Conservation (phyloP, 2,888 invertebrate genomes). For the Diarsia mendica region DNA sequence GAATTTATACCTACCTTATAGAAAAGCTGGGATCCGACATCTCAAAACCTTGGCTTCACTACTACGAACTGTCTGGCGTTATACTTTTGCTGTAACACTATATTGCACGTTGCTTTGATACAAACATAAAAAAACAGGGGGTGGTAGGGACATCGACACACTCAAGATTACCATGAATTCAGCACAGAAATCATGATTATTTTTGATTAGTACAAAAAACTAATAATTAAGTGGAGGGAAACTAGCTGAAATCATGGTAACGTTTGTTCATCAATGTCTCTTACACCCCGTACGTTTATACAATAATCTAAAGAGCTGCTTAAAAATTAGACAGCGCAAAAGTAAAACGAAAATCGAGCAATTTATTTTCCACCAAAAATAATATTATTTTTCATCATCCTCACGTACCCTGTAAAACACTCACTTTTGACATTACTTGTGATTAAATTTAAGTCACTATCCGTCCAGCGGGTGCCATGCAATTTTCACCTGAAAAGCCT, state of each 20-base stretch:
- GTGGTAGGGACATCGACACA: too few species aligned
- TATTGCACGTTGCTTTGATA: too few species aligned
- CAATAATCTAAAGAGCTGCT: not conserved
- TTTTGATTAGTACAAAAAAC: not conserved
- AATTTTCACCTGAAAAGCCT: conserved; percentile 81
- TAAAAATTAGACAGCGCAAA: not conserved
- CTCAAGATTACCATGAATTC: too few species aligned
- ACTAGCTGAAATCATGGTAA: not conserved
- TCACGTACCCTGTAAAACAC: conserved; percentile 41
- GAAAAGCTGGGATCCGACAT: too few species aligned
- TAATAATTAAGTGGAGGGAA: not conserved
- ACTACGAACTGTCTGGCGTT: too few species aligned
- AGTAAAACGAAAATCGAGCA: not conserved
- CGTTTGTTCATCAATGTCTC: too few species aligned
- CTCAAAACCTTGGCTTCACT: too few species aligned
- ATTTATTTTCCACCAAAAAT: not conserved
- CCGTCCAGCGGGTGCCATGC: conserved; percentile 69
- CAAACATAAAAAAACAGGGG: too few species aligned
- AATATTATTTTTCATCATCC: not conserved
- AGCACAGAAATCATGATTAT: too few species aligned
- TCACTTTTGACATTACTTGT: conserved; percentile 66
- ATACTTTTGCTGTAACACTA: too few species aligned
- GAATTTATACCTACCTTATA: too few species aligned
- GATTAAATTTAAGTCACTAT: conserved; percentile 78
- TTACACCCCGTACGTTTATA: not conserved